Evolutionary conservation across 2,113 vertebrate genomes (phyloP).

Genomic region (Microtus ochrogaster): DNA sequence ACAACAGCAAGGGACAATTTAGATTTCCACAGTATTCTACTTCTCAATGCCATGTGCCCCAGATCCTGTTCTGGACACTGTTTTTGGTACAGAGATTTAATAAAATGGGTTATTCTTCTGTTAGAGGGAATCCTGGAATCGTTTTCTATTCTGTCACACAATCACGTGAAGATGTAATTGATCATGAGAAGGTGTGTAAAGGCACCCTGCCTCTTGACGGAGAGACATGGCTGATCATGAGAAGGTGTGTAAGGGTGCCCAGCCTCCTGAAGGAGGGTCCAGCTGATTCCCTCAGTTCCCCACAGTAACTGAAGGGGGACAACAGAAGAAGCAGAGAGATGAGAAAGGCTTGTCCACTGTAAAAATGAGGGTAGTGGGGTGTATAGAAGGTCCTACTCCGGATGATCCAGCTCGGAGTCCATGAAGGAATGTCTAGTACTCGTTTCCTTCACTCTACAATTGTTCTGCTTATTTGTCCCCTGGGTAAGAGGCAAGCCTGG

Average conservation of each 20-base stretch:
- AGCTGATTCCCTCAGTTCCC: no score
- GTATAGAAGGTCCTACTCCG: not conserved
- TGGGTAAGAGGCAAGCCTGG: not conserved
- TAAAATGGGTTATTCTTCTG: not conserved
- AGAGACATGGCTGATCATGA: no score
- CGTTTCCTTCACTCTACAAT: fast-evolving
- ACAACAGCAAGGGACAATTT: not conserved
- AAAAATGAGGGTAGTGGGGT: no score
- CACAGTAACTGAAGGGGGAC: fast-evolving
- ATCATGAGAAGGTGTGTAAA: no score
- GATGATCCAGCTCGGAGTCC: not conserved
- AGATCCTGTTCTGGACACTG: not conserved
- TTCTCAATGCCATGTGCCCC: not conserved
- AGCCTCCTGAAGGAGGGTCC: not conserved
- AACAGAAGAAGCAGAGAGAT: not conserved
- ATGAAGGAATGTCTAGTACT: not conserved
- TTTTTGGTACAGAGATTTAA: not conserved
- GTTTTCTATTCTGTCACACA: not conserved
- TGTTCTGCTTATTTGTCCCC: not conserved
- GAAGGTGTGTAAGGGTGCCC: no score
- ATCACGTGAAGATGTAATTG: no score
- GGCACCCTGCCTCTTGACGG: not conserved
- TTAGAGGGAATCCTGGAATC: not conserved
- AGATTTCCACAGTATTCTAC: not conserved
- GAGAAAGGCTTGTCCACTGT: not conserved